phyloP scores from a whole-genome alignment of 2,888 invertebrate genomes.

The Cybosia mesomella region DNA sequence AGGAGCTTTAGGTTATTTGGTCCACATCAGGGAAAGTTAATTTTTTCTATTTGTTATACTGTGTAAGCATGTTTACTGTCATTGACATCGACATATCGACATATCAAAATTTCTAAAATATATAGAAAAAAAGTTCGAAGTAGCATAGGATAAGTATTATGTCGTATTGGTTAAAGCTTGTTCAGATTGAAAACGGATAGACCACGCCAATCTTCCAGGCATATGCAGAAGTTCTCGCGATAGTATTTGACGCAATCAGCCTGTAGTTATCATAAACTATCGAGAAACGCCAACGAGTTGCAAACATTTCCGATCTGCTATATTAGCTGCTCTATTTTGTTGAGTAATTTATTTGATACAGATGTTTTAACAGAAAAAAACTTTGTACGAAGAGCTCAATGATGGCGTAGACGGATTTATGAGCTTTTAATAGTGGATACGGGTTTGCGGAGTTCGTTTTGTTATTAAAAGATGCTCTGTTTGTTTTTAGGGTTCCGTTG shows the following conservation, averaged over 20 bases:
- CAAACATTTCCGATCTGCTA: background rate
- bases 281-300: background rate
- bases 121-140: no score
- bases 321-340: background rate
- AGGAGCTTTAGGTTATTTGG: no score
- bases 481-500: no score
- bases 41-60: no score
- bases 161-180: background rate
- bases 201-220: background rate
- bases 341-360: background rate
- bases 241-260: background rate
- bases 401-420: background rate
- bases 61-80: no score
- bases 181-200: background rate
- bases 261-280: background rate
- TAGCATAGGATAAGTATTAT: no score
- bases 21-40: no score
- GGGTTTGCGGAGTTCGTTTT: no score
- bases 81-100: no score
- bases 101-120: no score
- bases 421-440: background rate
- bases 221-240: background rate
- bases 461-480: no score
- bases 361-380: background rate
- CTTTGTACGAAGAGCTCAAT: no score